phyloP scores from a whole-genome alignment of 2,113 vertebrate genomes.

The Ictalurus punctatus region DNA sequence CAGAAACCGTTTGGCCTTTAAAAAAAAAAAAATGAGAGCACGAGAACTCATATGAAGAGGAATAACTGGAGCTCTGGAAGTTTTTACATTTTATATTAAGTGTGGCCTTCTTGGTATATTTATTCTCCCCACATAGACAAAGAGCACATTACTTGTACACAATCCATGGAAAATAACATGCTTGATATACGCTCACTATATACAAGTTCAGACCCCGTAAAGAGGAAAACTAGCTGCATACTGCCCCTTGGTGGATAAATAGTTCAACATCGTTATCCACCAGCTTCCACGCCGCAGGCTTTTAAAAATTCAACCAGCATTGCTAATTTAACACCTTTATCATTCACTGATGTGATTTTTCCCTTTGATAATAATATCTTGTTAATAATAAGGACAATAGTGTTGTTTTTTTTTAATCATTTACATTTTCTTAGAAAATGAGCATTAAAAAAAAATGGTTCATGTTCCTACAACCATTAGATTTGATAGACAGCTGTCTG shows the following conservation, averaged over 20 bases:
- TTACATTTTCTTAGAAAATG: background rate
- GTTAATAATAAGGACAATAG: conserved; percentile 31
- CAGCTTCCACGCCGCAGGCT: conserved; percentile 22
- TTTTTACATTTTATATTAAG: background rate
- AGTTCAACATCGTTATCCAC: background rate
- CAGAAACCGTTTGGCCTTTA: background rate
- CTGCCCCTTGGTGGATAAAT: conserved; percentile 72
- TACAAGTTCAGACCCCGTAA: conserved; percentile 50
- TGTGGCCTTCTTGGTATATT: background rate
- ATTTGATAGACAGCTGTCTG: conserved; percentile 25
- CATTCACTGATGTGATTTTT: background rate
- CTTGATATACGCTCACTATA: conserved; percentile 53
- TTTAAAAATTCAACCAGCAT: conserved; percentile 5
- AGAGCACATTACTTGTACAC: conserved; percentile 12
- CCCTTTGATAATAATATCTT: background rate
- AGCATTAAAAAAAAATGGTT: background rate
- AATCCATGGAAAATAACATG: conserved; percentile 61
- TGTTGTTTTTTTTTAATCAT: conserved; percentile 7
- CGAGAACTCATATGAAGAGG: background rate
- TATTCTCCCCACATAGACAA: background rate
- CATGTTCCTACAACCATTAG: background rate
- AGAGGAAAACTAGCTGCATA: conserved; percentile 59
- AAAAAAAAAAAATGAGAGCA: background rate
- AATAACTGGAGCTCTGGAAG: background rate
- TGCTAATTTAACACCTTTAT: conserved; percentile 5